Base-by-base conservation (phyloP, 2,797 vertebrate genomes). In the Notolabrus celidotus region DNA sequence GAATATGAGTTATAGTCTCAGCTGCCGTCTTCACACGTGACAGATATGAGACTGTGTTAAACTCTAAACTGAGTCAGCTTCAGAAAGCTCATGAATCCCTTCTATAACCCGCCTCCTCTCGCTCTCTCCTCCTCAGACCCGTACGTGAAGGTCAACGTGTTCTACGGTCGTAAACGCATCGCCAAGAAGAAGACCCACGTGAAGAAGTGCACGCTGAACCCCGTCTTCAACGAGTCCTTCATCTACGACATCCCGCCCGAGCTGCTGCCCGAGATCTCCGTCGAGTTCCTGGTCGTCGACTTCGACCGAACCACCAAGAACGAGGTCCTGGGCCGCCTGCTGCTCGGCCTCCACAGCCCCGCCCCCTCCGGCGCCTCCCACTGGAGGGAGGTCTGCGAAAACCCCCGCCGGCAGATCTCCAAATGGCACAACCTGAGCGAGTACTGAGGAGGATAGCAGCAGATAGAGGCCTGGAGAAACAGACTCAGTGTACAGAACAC, bases 171-270 rank as follows among this genome's bases (percentile, higher is more conserved):
- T 19, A 97, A 97, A 76, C 96, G 97, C 83, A 97, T 99, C 0
- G 97, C 97, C 49, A 99, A 99, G 89, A 99, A 99, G 95, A 99
- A 98, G 82, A 98, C 97, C 0, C 97, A 98, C 1, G 97, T 99
- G 77, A 99, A 98, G 94, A 98, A 98, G 89, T 95, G 97, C 94
- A 99, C 97, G 14, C 92, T 98, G 88, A 98, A 97, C 80, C 97
- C 97, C 0, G 91, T 98, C 85, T 99, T 99, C 94, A 99, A 99
- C 2, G 97, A 99, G 84, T 98, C 97, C 75, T 99, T 99, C 92
- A 97, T 96, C 89, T 99, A 99, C 5, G 97, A 99, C 71, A 96
- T 99, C 79, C 97, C 97, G 0, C 90, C 77, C 0, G 96, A 99
- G 17, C 96, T 99, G 10, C 95, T 99, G 55, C 95, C 96, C 0